phyloP scores from a whole-genome alignment of 2,888 invertebrate genomes.

The Cyaniris semiargus region DNA sequence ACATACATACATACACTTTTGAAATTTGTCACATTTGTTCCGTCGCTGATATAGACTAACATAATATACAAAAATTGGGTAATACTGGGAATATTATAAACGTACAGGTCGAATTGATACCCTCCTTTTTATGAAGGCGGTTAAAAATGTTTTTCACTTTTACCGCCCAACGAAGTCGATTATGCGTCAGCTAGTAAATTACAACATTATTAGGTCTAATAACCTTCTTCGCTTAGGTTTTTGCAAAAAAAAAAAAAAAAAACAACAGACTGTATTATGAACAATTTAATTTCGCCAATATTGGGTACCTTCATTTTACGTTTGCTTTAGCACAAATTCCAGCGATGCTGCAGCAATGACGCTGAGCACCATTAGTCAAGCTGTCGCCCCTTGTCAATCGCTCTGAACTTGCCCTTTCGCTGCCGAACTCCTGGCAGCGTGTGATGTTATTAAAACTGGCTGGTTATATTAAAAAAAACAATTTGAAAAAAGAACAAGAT shows the following conservation, averaged over 20 bases:
- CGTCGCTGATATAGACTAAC: no score
- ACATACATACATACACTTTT: no score
- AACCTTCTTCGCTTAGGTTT: no score
- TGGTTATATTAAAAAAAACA: slow-evolving; percentile 39
- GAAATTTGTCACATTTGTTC: no score
- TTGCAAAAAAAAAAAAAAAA: background rate
- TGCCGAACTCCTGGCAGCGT: slow-evolving; percentile 47
- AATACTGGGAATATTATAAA: no score
- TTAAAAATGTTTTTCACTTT: no score
- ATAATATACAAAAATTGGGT: no score
- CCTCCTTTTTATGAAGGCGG: no score
- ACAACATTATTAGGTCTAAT: no score
- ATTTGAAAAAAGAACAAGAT: background rate
- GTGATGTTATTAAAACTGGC: slow-evolving; percentile 63
- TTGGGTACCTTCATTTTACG: slow-evolving; percentile 33
- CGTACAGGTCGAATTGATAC: no score
- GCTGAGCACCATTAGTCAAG: slow-evolving; percentile 71
- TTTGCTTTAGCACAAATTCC: slow-evolving; percentile 41
- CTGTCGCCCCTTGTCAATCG: slow-evolving; percentile 76
- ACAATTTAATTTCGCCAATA: background rate
- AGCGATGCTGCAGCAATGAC: slow-evolving; percentile 51
- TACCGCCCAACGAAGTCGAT: no score
- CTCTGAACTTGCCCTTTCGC: slow-evolving; percentile 62
- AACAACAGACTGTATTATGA: background rate
- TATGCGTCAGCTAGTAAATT: no score